Base-by-base conservation (phyloP, 2,888 invertebrate genomes). In the Cryptus armator region DNA sequence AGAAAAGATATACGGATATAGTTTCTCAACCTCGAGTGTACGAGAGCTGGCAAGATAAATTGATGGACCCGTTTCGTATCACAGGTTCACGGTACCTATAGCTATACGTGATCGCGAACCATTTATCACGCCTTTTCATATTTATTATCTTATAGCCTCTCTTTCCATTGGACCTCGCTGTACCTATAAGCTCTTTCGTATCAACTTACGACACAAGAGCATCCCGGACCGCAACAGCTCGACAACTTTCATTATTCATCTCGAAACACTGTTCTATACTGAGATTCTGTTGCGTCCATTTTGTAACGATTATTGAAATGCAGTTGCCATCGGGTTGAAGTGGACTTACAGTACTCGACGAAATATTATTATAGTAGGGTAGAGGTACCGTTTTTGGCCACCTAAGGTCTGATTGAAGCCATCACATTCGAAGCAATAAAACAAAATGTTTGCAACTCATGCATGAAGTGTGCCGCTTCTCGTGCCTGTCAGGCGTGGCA, bases 51-150 rank as follows among this genome's bases (percentile, higher is more conserved):
- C 75, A 82, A 85, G 82, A 85, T 85, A 80, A 83, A 85, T 85
- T 80, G 85, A 83, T 80, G 72, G 68, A 72, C 56, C 67, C 64
- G 75, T 76, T 80, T 19, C 75, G 82, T 76, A 85, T 72, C 80
- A 53, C 51, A 67, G 67, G 51, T 67, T 51, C 59, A 51, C 79
- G 37, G 66, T 67, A 51, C 24, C 19, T 29, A 72, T 56, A 16
- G 43, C 59, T 76, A 67, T 62, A 76, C 72, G 71, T 70, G 76
- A 77, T 75, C 74, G 85, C 51, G 59, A 86, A 86, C 85, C 87
- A 89, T 90, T 90, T 88, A 89, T 90, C 90, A 89, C 86, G 75
- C 62, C 72, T 81, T 78, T 88, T 88, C 86, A 88, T 88, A 90
- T 88, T 90, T 89, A 89, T 90, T 87, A 88, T 88, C 85, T 67